These are phyloP conservation scores for Papilio gigon DNA, from an alignment of 2,888 invertebrate species.

Conservation along the genomic window DNA sequence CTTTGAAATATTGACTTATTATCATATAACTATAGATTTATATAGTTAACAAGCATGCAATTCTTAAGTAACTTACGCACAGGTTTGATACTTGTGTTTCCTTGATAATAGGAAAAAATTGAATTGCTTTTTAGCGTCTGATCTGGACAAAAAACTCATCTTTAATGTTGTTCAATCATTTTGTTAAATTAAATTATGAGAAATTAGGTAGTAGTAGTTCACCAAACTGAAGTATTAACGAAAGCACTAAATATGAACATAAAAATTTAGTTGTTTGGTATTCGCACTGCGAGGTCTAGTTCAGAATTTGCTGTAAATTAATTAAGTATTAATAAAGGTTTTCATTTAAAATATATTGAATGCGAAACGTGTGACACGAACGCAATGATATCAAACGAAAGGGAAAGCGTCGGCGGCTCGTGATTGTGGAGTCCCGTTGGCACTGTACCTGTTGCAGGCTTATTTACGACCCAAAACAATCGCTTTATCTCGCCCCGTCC, in stretches of 20 bases:
- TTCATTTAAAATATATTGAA: conserved; percentile 32
- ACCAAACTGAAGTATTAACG: background rate
- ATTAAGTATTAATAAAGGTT: background rate
- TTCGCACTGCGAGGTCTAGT: too few species aligned
- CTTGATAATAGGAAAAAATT: background rate
- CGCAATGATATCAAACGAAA: conserved; percentile 74
- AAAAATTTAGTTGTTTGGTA: background rate
- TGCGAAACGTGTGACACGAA: conserved; percentile 54
- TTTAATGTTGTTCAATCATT: background rate
- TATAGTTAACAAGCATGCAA: background rate
- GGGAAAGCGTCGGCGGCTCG: conserved; percentile 73
- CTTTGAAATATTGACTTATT: conserved; percentile 8
- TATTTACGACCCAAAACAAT: conserved; percentile 82
- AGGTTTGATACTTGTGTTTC: background rate
- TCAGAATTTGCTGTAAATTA: background rate
- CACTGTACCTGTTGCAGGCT: conserved; percentile 81
- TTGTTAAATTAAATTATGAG: too few species aligned
- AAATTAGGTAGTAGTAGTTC: background rate
- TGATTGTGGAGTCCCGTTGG: conserved; percentile 77
- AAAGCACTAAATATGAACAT: background rate
- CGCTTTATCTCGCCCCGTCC: conserved; percentile 79
- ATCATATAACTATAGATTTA: background rate
- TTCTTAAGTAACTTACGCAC: background rate
- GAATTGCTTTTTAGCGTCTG: background rate
- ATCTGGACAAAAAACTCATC: background rate